phyloP scores from a whole-genome alignment of 2,797 vertebrate genomes.

The Echiichthys vipera region DNA sequence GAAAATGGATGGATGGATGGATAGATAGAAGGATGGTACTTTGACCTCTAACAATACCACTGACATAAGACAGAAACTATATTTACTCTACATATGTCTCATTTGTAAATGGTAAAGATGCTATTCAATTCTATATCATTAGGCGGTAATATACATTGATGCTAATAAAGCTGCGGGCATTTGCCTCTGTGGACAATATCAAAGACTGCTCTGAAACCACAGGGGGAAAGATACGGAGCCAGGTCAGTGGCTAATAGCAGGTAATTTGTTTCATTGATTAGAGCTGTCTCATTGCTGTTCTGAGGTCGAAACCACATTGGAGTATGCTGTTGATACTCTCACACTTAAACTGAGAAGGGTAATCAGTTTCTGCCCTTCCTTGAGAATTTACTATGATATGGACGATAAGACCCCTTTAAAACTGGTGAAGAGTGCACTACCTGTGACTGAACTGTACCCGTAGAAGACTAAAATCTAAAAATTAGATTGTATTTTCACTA shows the following conservation, averaged over 20 bases:
- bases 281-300: slow-evolving; percentile 43
- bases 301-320: slow-evolving; percentile 47
- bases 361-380: slow-evolving; percentile 44
- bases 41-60: slow-evolving; percentile 17
- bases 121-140: slow-evolving; percentile 48
- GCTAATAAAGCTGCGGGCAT: slow-evolving; percentile 30
- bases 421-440: slow-evolving; percentile 13
- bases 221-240: slow-evolving; percentile 34
- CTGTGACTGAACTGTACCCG: slow-evolving; percentile 13
- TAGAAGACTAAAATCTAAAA: slow-evolving; percentile 2
- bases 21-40: slow-evolving; percentile 1
- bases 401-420: slow-evolving; percentile 28
- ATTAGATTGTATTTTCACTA: slow-evolving; percentile 6
- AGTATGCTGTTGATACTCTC: slow-evolving; percentile 45
- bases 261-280: slow-evolving; percentile 73
- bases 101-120: slow-evolving; percentile 43
- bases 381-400: slow-evolving; percentile 31
- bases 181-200: slow-evolving; percentile 33
- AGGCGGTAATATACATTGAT: slow-evolving; percentile 34
- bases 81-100: slow-evolving; percentile 19
- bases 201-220: slow-evolving; percentile 40
- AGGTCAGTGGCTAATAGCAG: slow-evolving; percentile 63
- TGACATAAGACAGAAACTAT: slow-evolving; percentile 17
- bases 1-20: too few species aligned
- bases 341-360: slow-evolving; percentile 34